A percentile compares a stretch with the other conserved stretches of the same genome.
These are phyloP conservation scores for Epistrophe eligans DNA, from an alignment of 2,888 invertebrate species.

Conservation along the genomic window DNA sequence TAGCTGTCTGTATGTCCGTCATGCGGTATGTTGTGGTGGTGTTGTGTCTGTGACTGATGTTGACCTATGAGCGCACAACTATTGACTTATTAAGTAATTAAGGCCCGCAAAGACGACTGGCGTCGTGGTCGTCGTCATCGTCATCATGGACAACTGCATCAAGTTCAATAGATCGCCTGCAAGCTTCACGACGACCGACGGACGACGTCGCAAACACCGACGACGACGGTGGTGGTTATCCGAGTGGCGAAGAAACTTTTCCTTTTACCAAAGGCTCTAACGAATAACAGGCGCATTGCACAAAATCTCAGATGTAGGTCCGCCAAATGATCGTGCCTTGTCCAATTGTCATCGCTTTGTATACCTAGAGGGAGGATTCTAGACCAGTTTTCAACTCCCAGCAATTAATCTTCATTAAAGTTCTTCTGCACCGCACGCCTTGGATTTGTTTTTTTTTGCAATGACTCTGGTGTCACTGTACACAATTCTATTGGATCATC, in stretches of 20 bases:
- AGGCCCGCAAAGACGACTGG: constrained; percentile 67
- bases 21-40: constrained; percentile 41
- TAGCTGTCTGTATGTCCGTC: constrained; percentile 63
- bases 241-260: constrained; percentile 41
- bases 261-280: constrained; percentile 51
- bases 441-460: not conserved
- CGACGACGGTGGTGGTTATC: constrained; percentile 21
- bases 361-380: constrained; percentile 38
- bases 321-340: constrained; percentile 66
- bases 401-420: constrained; percentile 84
- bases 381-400: constrained; percentile 61
- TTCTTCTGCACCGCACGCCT: constrained; percentile 16
- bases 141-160: constrained; percentile 58
- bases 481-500: constrained; percentile 68
- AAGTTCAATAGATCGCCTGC: constrained; percentile 50
- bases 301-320: constrained; percentile 67
- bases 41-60: constrained; percentile 60
- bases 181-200: constrained; percentile 2
- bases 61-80: constrained; percentile 74
- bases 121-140: constrained; percentile 42
- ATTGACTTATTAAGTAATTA: constrained; percentile 75
- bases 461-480: constrained; percentile 39
- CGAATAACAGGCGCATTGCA: constrained; percentile 45
- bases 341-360: constrained; percentile 55
- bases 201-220: not conserved